Base-by-base conservation (phyloP, 2,113 vertebrate species). In the Antechinus stuartii region DNA sequence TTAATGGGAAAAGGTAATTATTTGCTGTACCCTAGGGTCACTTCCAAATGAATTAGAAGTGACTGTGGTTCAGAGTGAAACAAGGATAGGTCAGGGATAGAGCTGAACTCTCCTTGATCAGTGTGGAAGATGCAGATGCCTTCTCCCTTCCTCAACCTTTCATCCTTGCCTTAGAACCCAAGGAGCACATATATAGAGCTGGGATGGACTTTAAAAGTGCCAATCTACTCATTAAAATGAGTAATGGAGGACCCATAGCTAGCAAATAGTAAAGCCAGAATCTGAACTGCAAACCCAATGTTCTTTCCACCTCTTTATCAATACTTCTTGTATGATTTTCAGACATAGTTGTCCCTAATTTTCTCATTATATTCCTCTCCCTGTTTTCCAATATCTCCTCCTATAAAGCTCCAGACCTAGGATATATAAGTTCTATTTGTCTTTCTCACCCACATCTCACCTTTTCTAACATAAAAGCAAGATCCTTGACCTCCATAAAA, bases 1-100 rank as follows among this genome's bases (percentile, higher is more conserved):
- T 98, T 98, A 98, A 97, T 98, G 97, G 97, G 97, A 94, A 97
- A 98, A 98, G 98, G 98, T 98, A 98, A 98, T 98, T 98, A 98
- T 97, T 84, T 84, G 68, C 68, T 97, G 97, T 98, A 98, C 98
- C 98, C 98, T 98, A 96, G 94, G 98, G 96, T 97, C 97, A 91
- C 96, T 98, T 97, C 97, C 98, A 98, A 98, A 98, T 98, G 97
- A 98, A 95, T 97, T 97, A 96, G 97, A 94, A 98, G 98, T 98
- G 98, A 98, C 98, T 92, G 97, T 96, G 98, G 96, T 95, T 98
- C 97, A 95, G 97, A 98, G 98, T 98, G 98, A 98, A 98, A 97
- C 98, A 97, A 97, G 95, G 26, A 8, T 3, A 50, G 54, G 92
- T 92, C 94, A 96, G 23, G 0, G 91, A 95, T 95, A 91, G 96